A percentile compares a stretch with the other conserved stretches of the same genome.
These are phyloP conservation scores for Machimus rusticus DNA, from an alignment of 2,888 invertebrate species.

Conservation along the genomic window DNA sequence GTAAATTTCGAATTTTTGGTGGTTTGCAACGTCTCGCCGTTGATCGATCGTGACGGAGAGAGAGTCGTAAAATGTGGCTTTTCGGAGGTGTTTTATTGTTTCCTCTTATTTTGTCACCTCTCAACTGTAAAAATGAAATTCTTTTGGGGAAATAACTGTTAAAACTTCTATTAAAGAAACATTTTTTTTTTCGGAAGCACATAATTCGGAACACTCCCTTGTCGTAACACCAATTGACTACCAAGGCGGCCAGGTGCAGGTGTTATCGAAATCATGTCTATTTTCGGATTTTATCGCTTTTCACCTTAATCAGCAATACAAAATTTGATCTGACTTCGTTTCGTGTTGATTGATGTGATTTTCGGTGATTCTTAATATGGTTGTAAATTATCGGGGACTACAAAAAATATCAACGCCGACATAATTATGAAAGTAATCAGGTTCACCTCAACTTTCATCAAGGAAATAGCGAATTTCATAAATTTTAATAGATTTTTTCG, in stretches of 20 bases:
- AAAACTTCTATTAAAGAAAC: neutral
- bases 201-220: neutral
- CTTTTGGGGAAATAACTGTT: neutral
- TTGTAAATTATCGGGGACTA: neutral
- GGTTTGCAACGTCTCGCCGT: neutral
- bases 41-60: neutral
- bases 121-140: neutral
- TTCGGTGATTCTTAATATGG: neutral
- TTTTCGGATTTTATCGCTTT: neutral
- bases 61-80: neutral
- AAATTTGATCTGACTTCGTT: neutral
- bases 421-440: neutral
- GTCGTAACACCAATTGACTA: neutral
- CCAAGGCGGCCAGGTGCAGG: neutral
- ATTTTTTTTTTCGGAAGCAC: neutral
- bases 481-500: neutral
- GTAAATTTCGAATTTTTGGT: neutral
- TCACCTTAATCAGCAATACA: neutral
- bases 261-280: neutral
- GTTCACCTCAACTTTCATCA: neutral
- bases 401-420: neutral
- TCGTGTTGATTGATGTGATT: conserved; percentile 30
- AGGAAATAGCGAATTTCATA: neutral
- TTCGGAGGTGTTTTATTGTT: neutral
- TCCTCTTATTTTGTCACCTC: neutral